Base-by-base conservation (phyloP, 2,797 vertebrate genomes). In the Notoglanidium macrostoma region DNA sequence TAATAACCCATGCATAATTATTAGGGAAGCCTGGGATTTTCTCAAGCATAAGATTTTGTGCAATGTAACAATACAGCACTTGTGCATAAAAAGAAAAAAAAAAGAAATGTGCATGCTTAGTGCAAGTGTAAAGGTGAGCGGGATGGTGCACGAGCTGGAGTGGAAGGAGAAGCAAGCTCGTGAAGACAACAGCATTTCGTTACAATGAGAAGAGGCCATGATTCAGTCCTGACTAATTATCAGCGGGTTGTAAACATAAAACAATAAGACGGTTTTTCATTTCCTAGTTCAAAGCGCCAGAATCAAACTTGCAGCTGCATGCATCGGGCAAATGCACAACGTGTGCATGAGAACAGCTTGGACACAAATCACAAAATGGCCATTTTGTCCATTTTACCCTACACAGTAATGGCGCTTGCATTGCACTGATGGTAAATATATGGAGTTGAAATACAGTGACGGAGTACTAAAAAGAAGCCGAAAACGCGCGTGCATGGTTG, bases 341-440 rank as follows among this genome's bases (percentile, higher is more conserved):
- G 54, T 15, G 63, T 83, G 85, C 86, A 90, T 10, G 65, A 73
- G 7, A 70, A 67, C 57, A 54, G 91, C 82, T 26, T 72, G 29
- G 83, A 65, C 88, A 89, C 87, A 87, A 89, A 88, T 88, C 88
- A 81, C 84, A 92, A 92, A 88, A 91, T 92, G 95, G 96, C 96
- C 96, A 96, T 96, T 96, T 96, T 96, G 96, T 96, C 92, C 90
- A 93, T 92, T 89, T 85, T 93, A 92, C 93, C 92, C 91, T 76
- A 91, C 90, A 94, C 94, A 93, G 93, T 95, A 94, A 96, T 96
- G 96, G 96, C 96, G 96, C 94, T 83, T 95, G 95, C 91, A 92
- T 89, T 92, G 92, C 91, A 92, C 89, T 90, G 92, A 93, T 88
- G 88, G 85, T 90, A 91, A 92, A 95, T 93, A 91, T 87, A 93